Base-by-base conservation (phyloP, 2,888 invertebrate species). In the Crioceris asparagi region DNA sequence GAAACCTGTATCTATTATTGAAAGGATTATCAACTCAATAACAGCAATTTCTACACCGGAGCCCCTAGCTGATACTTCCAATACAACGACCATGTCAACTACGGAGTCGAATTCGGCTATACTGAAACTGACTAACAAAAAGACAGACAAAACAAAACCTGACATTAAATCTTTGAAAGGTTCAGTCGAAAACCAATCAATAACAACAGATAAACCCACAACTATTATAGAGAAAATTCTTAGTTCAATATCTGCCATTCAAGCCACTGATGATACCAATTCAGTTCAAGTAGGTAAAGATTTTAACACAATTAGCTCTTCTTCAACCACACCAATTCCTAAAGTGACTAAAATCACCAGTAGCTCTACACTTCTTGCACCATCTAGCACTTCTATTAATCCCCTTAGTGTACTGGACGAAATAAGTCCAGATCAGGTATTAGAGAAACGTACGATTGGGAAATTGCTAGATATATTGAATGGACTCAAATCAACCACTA, bases 201-300 rank as follows among this genome's bases (percentile, higher is more conserved):
- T 49, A 39, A 63, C 62, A 34, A 63, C 61, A 35, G 62, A 62
- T 54, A 61, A 59, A 55, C 62, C 64, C 18, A 64, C 64, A 10
- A 64, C 65, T 16, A 57, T 65, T 39, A 65, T 65, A 40, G 63
- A 65, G 52, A 56, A 56, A 54, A 65, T 65, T 40, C 51, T 65
- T 40, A 62, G 53, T 48, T 64, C 64, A 35, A 47, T 65, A 31
- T 59, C 61, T 31, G 64, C 64, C 35, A 61, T 65, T 43, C 62
- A 64, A 51, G 60, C 58, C 40, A 56, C 56, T 27, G 53, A 54
- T 39, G 45, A 55, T 51, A 50, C 52, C 39, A 44, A 49, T 43
- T 45, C 49, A 19, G 44, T 52, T 34, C 57, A 61, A 57, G 61
- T 61, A 61, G 61, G 61, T 61, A 59, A 48, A 45, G 54, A 55